These are phyloP conservation scores for Semicossyphus pulcher DNA, from an alignment of 2,113 vertebrate genomes.

Conservation along the genomic window DNA sequence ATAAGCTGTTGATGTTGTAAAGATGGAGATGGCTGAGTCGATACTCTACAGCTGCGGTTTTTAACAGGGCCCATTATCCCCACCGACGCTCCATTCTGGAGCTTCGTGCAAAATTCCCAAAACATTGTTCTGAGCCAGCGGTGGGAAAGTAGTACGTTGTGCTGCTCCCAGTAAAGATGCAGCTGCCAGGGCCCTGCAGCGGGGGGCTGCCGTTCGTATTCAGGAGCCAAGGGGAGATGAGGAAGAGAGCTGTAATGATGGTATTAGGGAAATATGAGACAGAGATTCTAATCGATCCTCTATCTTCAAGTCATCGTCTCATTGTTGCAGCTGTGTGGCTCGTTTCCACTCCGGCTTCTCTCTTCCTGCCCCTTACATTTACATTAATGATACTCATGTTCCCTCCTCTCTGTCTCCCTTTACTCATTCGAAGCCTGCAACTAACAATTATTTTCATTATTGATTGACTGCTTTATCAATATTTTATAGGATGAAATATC, in stretches of 20 bases:
- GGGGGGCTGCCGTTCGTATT: conserved; percentile 42
- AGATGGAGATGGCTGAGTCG: conserved; percentile 54
- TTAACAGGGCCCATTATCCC: conserved; percentile 71
- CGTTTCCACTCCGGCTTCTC: background rate
- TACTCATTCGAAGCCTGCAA: background rate
- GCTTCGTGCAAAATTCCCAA: conserved; percentile 62
- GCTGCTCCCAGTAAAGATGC: conserved; percentile 52
- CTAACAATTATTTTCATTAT: background rate
- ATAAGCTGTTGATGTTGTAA: conserved; percentile 45
- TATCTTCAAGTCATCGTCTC: conserved; percentile 24
- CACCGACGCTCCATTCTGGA: conserved; percentile 48
- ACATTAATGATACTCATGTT: background rate
- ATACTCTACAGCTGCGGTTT: conserved; percentile 69
- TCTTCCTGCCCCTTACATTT: background rate
- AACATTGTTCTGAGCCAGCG: conserved; percentile 60
- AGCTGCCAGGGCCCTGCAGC: conserved; percentile 69
- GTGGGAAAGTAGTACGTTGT: conserved; percentile 64
- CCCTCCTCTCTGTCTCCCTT: background rate
- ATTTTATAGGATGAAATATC: background rate
- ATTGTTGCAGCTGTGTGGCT: conserved; percentile 54
- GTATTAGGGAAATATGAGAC: conserved; percentile 64
- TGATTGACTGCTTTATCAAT: background rate
- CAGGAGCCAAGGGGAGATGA: conserved; percentile 36
- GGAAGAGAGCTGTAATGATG: conserved; percentile 57
- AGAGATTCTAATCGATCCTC: conserved; percentile 37